These are phyloP conservation scores for Neoascia interrupta DNA, from an alignment of 2,888 invertebrate species.

Conservation along the genomic window DNA sequence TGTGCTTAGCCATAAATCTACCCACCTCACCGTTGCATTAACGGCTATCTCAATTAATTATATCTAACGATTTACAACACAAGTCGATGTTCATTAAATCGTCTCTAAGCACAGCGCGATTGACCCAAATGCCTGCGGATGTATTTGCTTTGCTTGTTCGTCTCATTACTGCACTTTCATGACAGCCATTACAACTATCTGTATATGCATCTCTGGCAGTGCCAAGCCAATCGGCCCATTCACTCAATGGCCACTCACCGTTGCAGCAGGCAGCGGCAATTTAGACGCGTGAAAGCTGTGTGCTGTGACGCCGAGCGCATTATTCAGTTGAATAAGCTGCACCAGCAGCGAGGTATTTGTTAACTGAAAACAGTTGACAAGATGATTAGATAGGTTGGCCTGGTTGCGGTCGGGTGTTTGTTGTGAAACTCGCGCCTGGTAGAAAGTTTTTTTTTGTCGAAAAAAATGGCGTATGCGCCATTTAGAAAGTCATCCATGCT, in stretches of 20 bases:
- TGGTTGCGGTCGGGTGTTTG: neutral
- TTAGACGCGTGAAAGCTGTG: constrained; percentile 34
- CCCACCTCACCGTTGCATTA: constrained; percentile 42
- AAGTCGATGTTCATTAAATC: constrained; percentile 51
- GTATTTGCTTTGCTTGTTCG: constrained; percentile 13
- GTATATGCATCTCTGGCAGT: neutral
- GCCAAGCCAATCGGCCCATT: constrained; percentile 31
- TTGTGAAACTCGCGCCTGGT: neutral
- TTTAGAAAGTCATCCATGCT: constrained; percentile 62
- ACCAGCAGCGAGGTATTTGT: constrained; percentile 32
- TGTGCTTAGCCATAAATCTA: too few species aligned
- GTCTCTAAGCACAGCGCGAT: constrained; percentile 47
- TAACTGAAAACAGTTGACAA: constrained; percentile 61
- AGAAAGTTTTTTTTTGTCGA: constrained; percentile 50
- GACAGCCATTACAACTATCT: constrained; percentile 11
- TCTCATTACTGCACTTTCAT: constrained; percentile 7
- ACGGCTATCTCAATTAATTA: constrained; percentile 64
- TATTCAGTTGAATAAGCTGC: constrained; percentile 40
- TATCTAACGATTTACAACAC: constrained; percentile 53
- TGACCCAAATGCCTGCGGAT: constrained; percentile 59
- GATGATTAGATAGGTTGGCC: constrained; percentile 58
- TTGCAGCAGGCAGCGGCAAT: constrained; percentile 1
- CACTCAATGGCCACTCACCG: constrained; percentile 32
- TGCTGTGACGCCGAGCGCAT: constrained; percentile 49
- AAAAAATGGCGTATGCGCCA: constrained; percentile 39